Base-by-base conservation (phyloP, 2,113 vertebrate genomes). In the Cochlearius cochlearius region DNA sequence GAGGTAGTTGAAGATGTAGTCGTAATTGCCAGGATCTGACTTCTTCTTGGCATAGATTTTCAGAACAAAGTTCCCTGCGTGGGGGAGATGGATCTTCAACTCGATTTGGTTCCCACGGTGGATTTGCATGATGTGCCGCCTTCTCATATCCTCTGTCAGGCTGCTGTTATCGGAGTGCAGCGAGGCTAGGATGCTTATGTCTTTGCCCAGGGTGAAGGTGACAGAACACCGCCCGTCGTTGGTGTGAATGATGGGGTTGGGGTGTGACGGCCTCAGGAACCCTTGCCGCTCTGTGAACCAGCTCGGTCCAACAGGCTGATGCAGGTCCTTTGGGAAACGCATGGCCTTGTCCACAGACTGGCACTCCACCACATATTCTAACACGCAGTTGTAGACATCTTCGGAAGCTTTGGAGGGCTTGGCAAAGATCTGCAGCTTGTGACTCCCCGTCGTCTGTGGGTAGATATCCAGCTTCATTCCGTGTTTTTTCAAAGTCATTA, bases 391-490 rank as follows among this genome's bases (percentile, higher is more conserved):
- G 78, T 98, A 99, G 45, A 79, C 36, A 0, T 97, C 96, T 0
- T 97, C 97, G 12, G 72, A 73, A 76, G 94, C 97, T 47, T 98
- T 98, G 74, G 74, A 84, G 63, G 94, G 76, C 64, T 97, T 98
- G 95, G 98, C 98, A 7, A 98, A 98, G 94, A 99, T 98, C 87
- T 98, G 97, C 93, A 99, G 96, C 86, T 97, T 98, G 88, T 98
- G 97, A 6, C 93, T 97, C 62, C 98, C 98, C 38, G 88, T 97
- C 47, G 93, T 91, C 6, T 97, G 98, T 0, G 98, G 98, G 94
- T 98, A 98, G 52, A 99, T 49, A 2, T 99, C 98, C 92, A 99
- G 94, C 68, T 96, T 97, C 98, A 99, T 99, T 5, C 98, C 98
- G 0, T 98, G 92, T 60, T 96, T 97, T 66, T 86, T 95, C 86